Evolutionary conservation across 2,888 invertebrate species (phyloP).

Genomic region (Sialis fuliginosa): DNA sequence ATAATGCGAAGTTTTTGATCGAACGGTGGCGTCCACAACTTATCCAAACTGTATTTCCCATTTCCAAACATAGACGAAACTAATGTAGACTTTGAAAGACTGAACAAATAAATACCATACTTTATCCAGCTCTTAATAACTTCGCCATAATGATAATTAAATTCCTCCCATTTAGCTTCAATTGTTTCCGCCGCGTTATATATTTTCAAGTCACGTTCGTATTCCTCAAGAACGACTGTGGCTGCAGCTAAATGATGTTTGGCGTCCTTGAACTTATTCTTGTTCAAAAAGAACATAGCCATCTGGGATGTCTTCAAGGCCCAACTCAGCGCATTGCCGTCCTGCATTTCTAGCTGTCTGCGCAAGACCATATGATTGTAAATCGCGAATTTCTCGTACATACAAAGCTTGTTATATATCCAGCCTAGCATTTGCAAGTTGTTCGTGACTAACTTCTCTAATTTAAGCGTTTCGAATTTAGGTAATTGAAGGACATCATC

Average conservation of each 20-base stretch:
- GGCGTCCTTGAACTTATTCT: slow-evolving; percentile 23
- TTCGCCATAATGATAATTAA: slow-evolving; percentile 12
- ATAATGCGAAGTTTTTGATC: background rate
- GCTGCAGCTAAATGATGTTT: slow-evolving; percentile 49
- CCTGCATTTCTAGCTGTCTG: slow-evolving; percentile 34
- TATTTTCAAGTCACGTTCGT: slow-evolving; percentile 33
- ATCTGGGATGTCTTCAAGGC: slow-evolving; percentile 33
- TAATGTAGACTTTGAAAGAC: slow-evolving; percentile 30
- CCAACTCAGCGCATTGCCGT: slow-evolving; percentile 39
- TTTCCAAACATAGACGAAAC: slow-evolving; percentile 16
- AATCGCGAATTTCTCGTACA: slow-evolving; percentile 31
- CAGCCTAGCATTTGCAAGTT: slow-evolving; percentile 44
- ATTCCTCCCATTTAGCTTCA: slow-evolving; percentile 10
- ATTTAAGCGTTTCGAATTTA: slow-evolving; percentile 28
- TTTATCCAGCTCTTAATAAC: slow-evolving; percentile 41
- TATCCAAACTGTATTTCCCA: slow-evolving; percentile 9
- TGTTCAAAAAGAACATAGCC: slow-evolving; percentile 29
- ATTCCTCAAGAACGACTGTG: slow-evolving; percentile 33
- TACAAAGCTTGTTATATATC: slow-evolving; percentile 35
- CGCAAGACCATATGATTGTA: slow-evolving; percentile 37
- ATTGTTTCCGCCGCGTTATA: slow-evolving; percentile 18
- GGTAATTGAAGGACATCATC: slow-evolving; percentile 19
- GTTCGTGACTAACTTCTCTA: slow-evolving; percentile 38
- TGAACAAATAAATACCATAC: slow-evolving; percentile 37
- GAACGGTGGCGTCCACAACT: slow-evolving; percentile 9